These are phyloP conservation scores for Podarcis raffonei DNA, from an alignment of 2,113 vertebrate species.

Conservation along the genomic window DNA sequence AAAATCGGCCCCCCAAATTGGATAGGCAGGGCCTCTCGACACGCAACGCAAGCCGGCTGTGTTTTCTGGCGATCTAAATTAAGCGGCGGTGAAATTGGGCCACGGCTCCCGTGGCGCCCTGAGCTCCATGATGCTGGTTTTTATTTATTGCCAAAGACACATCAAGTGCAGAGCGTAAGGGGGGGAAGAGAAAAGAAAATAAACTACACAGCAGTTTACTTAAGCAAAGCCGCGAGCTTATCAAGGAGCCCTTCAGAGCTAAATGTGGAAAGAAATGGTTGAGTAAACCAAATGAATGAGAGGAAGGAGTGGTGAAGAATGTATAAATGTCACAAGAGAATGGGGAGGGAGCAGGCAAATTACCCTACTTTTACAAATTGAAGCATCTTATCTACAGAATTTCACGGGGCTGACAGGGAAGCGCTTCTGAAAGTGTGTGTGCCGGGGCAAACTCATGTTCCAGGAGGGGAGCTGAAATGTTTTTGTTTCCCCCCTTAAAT, in stretches of 20 bases:
- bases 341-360: neutral
- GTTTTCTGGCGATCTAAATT: conserved; percentile 24
- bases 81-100: conserved; percentile 34
- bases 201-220: conserved; percentile 11
- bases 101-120: conserved; percentile 23
- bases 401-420: neutral
- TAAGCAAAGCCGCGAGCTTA: conserved; percentile 30
- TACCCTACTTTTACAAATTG: neutral
- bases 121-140: conserved; percentile 37
- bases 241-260: conserved; percentile 39
- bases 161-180: neutral
- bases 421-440: neutral
- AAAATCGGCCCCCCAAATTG: conserved; percentile 42
- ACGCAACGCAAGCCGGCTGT: neutral
- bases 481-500: too few species aligned
- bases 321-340: conserved; percentile 1
- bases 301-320: neutral
- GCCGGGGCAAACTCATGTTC: neutral
- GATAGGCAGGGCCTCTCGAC: neutral
- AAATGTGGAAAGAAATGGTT: conserved; percentile 13
- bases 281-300: neutral
- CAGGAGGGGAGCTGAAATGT: neutral
- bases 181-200: conserved; percentile 21
- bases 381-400: neutral
- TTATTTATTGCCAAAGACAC: conserved; percentile 65